Evolutionary conservation across 2,888 invertebrate genomes (phyloP).

Genomic region (Agrenia bidenticulata): DNA sequence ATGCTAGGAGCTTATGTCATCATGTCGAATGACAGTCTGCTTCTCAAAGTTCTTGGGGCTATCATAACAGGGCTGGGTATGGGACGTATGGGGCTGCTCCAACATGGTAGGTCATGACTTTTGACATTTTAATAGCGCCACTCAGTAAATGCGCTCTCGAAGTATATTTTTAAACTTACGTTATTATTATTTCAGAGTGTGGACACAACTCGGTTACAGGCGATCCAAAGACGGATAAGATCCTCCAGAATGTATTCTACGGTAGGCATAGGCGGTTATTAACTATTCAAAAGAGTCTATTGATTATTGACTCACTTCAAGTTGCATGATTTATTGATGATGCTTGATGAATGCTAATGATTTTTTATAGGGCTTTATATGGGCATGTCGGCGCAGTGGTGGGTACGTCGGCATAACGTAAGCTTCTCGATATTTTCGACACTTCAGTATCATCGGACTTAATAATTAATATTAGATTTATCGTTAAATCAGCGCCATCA

Average conservation of each 20-base stretch:
- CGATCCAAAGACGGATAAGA: constrained; percentile 26
- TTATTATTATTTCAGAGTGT: too few relatives aligned
- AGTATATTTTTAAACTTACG: too few relatives aligned
- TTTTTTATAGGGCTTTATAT: constrained; percentile 25
- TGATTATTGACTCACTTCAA: too few relatives aligned
- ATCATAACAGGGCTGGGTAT: constrained; percentile 29
- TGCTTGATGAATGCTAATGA: not conserved
- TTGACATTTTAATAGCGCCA: not conserved
- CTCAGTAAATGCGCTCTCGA: not conserved
- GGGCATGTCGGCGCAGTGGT: constrained; percentile 34
- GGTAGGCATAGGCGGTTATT: constrained; percentile 7
- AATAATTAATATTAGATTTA: too few relatives aligned
- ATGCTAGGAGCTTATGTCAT: constrained; percentile 27
- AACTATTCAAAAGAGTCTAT: not conserved
- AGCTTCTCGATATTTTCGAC: too few relatives aligned
- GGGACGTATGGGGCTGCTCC: constrained; percentile 26
- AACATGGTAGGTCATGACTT: too few relatives aligned
- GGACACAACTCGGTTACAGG: constrained; percentile 33
- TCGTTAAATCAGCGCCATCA: too few relatives aligned
- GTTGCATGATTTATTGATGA: not conserved
- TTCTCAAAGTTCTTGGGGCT: constrained; percentile 25
- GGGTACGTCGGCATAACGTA: constrained; percentile 31
- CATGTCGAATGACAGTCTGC: constrained; percentile 14
- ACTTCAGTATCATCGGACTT: too few relatives aligned
- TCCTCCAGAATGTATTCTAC: constrained; percentile 33